Evolutionary conservation across 2,113 vertebrate species (phyloP).

Genomic region (Cisticola juncidis): DNA sequence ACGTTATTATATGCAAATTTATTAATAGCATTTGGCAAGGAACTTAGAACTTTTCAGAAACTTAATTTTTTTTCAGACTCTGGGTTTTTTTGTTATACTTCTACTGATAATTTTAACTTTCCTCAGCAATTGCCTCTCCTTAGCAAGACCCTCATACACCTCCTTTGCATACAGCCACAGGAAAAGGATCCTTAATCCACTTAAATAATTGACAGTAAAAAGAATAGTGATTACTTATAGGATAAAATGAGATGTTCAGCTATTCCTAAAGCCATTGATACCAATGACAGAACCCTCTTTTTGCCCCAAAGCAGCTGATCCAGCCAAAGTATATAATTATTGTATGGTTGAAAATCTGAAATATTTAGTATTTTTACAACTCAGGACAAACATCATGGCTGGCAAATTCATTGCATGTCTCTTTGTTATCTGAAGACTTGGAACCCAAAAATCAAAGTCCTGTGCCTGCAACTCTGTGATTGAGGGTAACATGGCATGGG

Average conservation of each 20-base stretch:
- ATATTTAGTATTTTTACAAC: neutral
- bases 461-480: neutral
- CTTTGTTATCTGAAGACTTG: neutral
- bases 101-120: neutral
- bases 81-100: neutral
- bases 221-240: neutral
- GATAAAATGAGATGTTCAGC: neutral
- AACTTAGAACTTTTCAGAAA: neutral
- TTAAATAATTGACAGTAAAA: neutral
- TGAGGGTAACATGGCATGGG: neutral
- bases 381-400: neutral
- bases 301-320: neutral
- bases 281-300: neutral
- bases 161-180: neutral
- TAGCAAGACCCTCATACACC: neutral
- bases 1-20: neutral
- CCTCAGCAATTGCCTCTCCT: neutral
- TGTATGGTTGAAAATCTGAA: neutral
- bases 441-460: neutral
- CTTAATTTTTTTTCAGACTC: neutral
- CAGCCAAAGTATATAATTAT: neutral
- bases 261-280: neutral
- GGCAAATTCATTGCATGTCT: neutral
- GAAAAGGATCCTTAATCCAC: neutral
- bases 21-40: neutral